Evolutionary conservation across 2,797 vertebrate genomes (phyloP).

Genomic region (Aythya fuligula): DNA sequence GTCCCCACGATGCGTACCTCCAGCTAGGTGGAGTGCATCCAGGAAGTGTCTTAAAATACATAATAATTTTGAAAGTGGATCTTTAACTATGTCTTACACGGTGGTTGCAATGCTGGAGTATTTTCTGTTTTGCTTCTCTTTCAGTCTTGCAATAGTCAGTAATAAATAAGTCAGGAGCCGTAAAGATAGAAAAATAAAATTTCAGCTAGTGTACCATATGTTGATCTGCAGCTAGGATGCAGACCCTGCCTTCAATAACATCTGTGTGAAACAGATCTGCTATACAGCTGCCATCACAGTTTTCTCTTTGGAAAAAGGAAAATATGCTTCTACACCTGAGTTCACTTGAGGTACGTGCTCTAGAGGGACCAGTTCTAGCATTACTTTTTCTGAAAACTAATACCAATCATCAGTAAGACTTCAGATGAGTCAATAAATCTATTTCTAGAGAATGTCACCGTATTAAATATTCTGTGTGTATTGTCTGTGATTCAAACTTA

Average conservation of each 20-base stretch:
- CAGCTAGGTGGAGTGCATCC: not conserved
- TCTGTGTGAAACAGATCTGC: slow-evolving; percentile 53
- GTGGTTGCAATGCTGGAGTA: not conserved
- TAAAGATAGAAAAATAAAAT: slow-evolving; percentile 47
- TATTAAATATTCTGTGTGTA: not conserved
- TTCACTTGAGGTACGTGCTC: not conserved
- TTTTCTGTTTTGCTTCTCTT: slow-evolving; percentile 19
- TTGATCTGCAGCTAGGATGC: slow-evolving; percentile 36
- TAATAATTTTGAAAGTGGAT: not conserved
- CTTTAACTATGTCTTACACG: not conserved
- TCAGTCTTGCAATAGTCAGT: not conserved
- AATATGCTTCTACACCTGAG: not conserved
- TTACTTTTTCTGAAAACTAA: not conserved
- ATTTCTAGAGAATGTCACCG: not conserved
- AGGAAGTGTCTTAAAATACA: not conserved
- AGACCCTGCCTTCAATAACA: slow-evolving; percentile 54
- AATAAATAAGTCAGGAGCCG: slow-evolving; percentile 21
- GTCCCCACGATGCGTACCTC: not conserved
- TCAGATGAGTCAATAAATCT: not conserved
- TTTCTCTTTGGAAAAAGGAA: slow-evolving; percentile 13
- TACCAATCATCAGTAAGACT: not conserved
- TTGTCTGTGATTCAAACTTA: slow-evolving; percentile 2
- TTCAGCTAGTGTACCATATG: slow-evolving; percentile 9
- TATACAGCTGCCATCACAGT: slow-evolving; percentile 54
- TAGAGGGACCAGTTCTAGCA: not conserved